Percentiles rank a stretch among this genome's conserved stretches.
Evolutionary conservation across 2,113 vertebrate species (phyloP).

Genomic region (Marcusenius ussheri): DNA sequence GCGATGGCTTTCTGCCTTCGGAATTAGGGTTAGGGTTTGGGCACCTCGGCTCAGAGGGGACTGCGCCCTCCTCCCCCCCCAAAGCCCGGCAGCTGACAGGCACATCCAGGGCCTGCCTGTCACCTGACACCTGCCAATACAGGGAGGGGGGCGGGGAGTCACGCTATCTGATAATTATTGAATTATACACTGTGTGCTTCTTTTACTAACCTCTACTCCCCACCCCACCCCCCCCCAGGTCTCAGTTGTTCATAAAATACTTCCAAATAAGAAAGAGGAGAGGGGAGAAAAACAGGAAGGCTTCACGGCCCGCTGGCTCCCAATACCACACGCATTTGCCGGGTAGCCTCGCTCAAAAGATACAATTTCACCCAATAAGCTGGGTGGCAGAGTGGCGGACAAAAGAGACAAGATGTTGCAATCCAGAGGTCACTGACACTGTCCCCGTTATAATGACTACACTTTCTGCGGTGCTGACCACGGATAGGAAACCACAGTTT

Average conservation of each 20-base stretch:
- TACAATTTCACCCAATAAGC: conserved; percentile 79
- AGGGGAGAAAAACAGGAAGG: conserved; percentile 55
- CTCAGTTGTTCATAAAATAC: conserved; percentile 90
- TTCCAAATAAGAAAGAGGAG: conserved; percentile 60
- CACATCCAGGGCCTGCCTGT: conserved; percentile 58
- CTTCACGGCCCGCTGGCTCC: conserved; percentile 82
- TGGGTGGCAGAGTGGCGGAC: conserved; percentile 63
- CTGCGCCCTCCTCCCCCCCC: conserved; percentile 20
- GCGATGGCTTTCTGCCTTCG: background rate
- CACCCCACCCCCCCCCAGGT: conserved; percentile 45
- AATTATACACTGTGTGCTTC: conserved; percentile 71
- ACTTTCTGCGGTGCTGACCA: conserved; percentile 75
- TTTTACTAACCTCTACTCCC: conserved; percentile 65
- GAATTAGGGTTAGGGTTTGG: background rate
- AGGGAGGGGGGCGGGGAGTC: conserved; percentile 25
- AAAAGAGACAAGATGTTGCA: conserved; percentile 95
- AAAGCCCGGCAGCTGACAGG: conserved; percentile 65
- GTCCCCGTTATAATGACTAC: conserved; percentile 87
- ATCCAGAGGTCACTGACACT: conserved; percentile 83
- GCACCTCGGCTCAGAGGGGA: background rate
- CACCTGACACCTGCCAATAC: conserved; percentile 69
- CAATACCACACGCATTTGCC: conserved; percentile 75
- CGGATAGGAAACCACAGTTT: too few species aligned
- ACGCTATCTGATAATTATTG: conserved; percentile 67
- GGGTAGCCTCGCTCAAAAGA: conserved; percentile 69